Percentiles rank a stretch among this genome's conserved stretches.
Evolutionary conservation across 2,888 invertebrate species (phyloP).

Genomic region (Tiphia femorata): DNA sequence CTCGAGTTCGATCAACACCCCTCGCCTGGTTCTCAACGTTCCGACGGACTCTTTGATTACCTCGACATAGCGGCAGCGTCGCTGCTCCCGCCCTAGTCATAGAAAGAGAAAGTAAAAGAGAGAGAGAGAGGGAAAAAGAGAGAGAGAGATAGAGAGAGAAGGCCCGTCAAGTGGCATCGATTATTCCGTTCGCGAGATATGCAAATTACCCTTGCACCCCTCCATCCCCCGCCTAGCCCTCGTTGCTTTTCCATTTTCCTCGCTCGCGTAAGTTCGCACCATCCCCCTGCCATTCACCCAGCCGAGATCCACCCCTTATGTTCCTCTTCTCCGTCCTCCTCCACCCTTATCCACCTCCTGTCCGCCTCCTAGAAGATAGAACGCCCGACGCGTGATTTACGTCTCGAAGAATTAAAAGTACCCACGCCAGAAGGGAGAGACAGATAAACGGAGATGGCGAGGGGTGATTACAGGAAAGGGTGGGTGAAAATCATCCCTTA

Average conservation of each 20-base stretch:
- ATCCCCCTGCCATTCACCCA: too few relatives aligned
- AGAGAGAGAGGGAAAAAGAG: neutral
- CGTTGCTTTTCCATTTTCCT: too few relatives aligned
- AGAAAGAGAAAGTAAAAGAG: constrained; percentile 8
- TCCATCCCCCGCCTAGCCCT: too few relatives aligned
- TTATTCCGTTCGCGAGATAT: constrained; percentile 63
- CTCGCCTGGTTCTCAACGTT: too few relatives aligned
- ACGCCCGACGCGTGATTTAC: constrained; percentile 58
- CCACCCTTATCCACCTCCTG: neutral
- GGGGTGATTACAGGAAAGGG: too few relatives aligned
- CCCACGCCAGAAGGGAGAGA: too few relatives aligned
- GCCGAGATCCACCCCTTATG: too few relatives aligned
- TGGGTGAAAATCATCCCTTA: too few relatives aligned
- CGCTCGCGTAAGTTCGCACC: too few relatives aligned
- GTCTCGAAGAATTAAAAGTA: constrained; percentile 48
- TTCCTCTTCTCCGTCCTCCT: neutral
- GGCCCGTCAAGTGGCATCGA: constrained; percentile 57
- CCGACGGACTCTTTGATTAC: too few relatives aligned
- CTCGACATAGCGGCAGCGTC: neutral
- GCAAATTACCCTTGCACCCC: constrained; percentile 46
- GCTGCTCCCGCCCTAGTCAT: neutral
- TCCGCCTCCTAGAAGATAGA: constrained; percentile 14
- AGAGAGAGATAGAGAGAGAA: neutral
- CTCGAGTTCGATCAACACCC: too few relatives aligned
- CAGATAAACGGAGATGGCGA: too few relatives aligned